These are phyloP conservation scores for Gadopsis marmoratus DNA, from an alignment of 2,797 vertebrate genomes.

Conservation along the genomic window DNA sequence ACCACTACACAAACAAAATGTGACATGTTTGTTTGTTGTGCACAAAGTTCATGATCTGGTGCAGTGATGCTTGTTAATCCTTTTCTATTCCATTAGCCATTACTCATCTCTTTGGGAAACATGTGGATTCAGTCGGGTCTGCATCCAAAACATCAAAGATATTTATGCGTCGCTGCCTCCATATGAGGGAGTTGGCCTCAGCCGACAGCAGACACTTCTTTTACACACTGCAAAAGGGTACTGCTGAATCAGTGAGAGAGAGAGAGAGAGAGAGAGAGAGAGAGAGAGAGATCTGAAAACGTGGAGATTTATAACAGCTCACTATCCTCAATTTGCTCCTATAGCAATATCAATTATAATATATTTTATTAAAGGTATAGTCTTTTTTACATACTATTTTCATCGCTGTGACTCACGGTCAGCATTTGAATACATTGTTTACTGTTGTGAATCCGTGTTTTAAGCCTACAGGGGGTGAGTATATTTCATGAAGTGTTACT, in stretches of 20 bases:
- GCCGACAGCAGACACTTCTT: slow-evolving; percentile 36
- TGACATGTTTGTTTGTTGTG: slow-evolving; percentile 56
- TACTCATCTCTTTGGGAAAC: slow-evolving; percentile 65
- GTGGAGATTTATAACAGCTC: slow-evolving; percentile 29
- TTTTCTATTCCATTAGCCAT: slow-evolving; percentile 57
- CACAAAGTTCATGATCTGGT: slow-evolving; percentile 54
- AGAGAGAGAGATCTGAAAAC: neutral
- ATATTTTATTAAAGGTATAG: slow-evolving; percentile 13
- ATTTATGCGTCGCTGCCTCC: slow-evolving; percentile 63
- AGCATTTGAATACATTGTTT: neutral
- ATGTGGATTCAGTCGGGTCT: slow-evolving; percentile 66
- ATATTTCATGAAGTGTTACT: neutral
- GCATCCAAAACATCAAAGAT: slow-evolving; percentile 78
- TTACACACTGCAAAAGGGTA: slow-evolving; percentile 31
- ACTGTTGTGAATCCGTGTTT: neutral
- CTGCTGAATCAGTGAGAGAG: neutral
- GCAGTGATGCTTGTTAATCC: slow-evolving; percentile 47
- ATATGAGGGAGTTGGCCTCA: slow-evolving; percentile 68
- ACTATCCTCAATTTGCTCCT: neutral
- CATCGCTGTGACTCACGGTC: rapidly evolving
- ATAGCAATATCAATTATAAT: neutral
- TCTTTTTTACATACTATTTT: neutral
- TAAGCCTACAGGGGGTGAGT: neutral
- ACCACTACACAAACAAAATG: slow-evolving; percentile 55
- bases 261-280: no score